Percentiles rank a stretch among this genome's conserved stretches.
phyloP scores from a whole-genome alignment of 2,113 vertebrate genomes.

The Xenopus borealis region DNA sequence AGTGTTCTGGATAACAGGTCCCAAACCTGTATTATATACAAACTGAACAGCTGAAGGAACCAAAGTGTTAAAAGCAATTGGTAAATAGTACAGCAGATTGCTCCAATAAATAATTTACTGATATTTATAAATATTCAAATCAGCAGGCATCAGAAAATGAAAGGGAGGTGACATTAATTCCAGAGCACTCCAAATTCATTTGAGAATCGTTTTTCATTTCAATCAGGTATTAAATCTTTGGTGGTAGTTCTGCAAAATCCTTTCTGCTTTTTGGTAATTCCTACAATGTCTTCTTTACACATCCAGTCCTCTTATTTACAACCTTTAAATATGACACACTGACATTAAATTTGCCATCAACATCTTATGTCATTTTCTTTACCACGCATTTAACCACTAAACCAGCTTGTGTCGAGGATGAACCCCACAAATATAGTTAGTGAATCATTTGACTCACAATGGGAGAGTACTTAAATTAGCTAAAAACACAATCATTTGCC shows the following conservation, averaged over 20 bases:
- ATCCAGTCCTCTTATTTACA: conserved; percentile 1
- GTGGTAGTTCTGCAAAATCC: conserved; percentile 55
- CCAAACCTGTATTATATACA: too few species aligned
- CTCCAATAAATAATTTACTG: conserved; percentile 99
- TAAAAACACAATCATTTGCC: too few species aligned
- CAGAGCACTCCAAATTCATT: conserved; percentile 64
- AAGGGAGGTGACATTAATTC: conserved; percentile 64
- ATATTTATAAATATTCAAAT: conserved; percentile 99
- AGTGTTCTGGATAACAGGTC: too few species aligned
- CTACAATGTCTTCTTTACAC: conserved; percentile 13
- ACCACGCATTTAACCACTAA: too few species aligned
- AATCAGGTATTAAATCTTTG: conserved; percentile 65
- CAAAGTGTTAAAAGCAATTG: conserved; percentile 76
- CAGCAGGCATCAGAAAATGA: conserved; percentile 81
- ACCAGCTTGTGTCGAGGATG: too few species aligned
- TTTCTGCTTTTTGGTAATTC: conserved; percentile 4
- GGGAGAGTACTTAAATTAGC: too few species aligned
- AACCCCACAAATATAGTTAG: too few species aligned
- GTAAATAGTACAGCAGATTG: conserved; percentile 95
- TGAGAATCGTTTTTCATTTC: conserved; percentile 66
- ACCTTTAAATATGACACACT: not conserved
- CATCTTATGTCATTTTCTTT: too few species aligned
- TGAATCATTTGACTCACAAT: too few species aligned
- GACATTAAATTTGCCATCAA: too few species aligned
- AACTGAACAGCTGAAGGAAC: conserved; percentile 10